Base-by-base conservation (phyloP, 2,797 vertebrate genomes). In the Semotilus atromaculatus region DNA sequence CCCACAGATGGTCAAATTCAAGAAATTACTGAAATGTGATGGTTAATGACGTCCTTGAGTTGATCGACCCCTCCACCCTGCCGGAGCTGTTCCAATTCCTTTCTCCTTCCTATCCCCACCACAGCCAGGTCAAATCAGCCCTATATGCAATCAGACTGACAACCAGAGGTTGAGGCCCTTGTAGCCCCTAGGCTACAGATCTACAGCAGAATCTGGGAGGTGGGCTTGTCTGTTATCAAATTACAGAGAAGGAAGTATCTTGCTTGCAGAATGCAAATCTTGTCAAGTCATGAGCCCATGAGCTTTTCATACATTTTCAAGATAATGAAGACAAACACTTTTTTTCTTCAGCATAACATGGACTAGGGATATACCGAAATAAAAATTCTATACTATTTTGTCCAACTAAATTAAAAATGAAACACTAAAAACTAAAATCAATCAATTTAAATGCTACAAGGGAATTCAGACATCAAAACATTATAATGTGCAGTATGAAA, bases 71-170 rank as follows among this genome's bases (percentile, higher is more conserved):
- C 71, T 43, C 31, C 40, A 43, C 51, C 74, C 9, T 64, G 45
- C 43, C 13, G 1, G 9, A 40, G 72, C 29, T 80, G 68, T 26
- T 70, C 48, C 6, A 29, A 75, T 71, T 79, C 26, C 31, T 76
- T 51, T 82, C 58, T 31, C 7, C 40, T 19, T 70, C 51, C 38
- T 13, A 4, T 53, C 16, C 70, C 70, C 53, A 14, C 21, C n/a
- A n/a, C 43, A 40, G 70, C 38, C 21, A n/a, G 55, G 83, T 78
- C 74, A 84, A 83, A 66, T 86, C 38, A 68, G 77, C 55, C 84
- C 80, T 86, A 92, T 92, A 93, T 90, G 88, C 91, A 91, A 92
- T 88, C 86, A 77, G 7, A 45, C 62, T 51, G 62, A 82, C 48
- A 38, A n/a, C 26, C 29, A 64, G 19, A 58, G 70, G 11, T 18